These are phyloP conservation scores for Drosophila rufa DNA, from an alignment of 1,140 invertebrate species.

Conservation along the genomic window DNA sequence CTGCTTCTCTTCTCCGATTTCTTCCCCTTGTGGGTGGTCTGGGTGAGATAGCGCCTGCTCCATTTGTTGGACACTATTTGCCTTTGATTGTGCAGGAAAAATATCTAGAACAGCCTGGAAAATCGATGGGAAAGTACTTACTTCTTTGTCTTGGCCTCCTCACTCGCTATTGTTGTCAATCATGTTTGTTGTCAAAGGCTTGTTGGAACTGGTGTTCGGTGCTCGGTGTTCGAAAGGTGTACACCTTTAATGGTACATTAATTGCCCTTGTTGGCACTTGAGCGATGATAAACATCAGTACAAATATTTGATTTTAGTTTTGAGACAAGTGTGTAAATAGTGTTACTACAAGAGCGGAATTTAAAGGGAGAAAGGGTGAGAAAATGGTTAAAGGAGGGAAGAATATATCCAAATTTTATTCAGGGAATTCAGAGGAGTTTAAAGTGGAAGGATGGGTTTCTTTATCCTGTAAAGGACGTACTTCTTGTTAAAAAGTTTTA, in stretches of 20 bases:
- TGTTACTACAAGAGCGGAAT: conserved; percentile 51
- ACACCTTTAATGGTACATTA: conserved; percentile 80
- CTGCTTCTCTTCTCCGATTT: not conserved
- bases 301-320: conserved; percentile 81
- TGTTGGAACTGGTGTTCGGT: conserved; percentile 47
- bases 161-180: conserved; percentile 38
- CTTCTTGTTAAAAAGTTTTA: too few relatives aligned
- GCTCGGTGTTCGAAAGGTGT: conserved; percentile 45
- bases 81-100: conserved; percentile 1
- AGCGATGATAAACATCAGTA: conserved; percentile 80
- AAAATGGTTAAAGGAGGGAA: not conserved
- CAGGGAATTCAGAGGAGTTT: conserved; percentile 1
- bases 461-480: not conserved
- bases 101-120: conserved; percentile 13
- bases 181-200: conserved; percentile 74
- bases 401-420: not conserved
- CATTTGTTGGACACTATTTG: conserved; percentile 70
- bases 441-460: not conserved
- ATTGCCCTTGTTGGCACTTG: conserved; percentile 79
- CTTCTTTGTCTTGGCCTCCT: conserved; percentile 30
- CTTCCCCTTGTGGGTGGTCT: conserved; percentile 53
- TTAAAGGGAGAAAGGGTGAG: conserved; percentile 13
- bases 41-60: conserved; percentile 58
- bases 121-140: conserved; percentile 42
- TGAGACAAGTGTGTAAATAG: conserved; percentile 73